These are phyloP conservation scores for Ophion ellenae DNA, from an alignment of 2,888 invertebrate species.

Conservation along the genomic window DNA sequence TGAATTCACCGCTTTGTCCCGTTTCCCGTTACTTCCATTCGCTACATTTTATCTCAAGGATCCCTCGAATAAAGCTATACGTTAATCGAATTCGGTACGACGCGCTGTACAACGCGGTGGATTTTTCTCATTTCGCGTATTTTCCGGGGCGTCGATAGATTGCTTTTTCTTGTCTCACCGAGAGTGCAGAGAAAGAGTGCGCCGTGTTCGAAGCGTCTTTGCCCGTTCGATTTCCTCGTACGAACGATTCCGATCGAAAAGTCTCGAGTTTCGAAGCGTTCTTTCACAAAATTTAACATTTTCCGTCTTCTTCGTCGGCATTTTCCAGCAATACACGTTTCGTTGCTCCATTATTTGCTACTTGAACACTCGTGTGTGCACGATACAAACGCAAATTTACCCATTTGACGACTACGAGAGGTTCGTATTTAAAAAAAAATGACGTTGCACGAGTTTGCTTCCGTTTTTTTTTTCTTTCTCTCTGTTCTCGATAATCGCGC, in stretches of 20 bases:
- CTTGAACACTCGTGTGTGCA: slow-evolving; percentile 13
- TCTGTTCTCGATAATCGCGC: slow-evolving; percentile 39
- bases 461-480: slow-evolving; percentile 27
- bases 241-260: slow-evolving; percentile 52
- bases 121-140: slow-evolving; percentile 69
- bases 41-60: slow-evolving; percentile 59
- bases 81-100: slow-evolving; percentile 80
- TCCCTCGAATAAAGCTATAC: slow-evolving; percentile 73
- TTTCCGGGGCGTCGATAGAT: slow-evolving; percentile 63
- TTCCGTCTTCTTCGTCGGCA: not conserved
- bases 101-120: slow-evolving; percentile 80
- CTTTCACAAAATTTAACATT: not conserved
- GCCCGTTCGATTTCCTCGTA: slow-evolving; percentile 11
- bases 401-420: slow-evolving; percentile 53
- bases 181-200: slow-evolving; percentile 76
- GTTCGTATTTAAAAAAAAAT: slow-evolving; percentile 59
- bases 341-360: not conserved
- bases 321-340: slow-evolving; percentile 28
- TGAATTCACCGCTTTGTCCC: slow-evolving; percentile 1
- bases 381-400: slow-evolving; percentile 35
- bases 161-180: slow-evolving; percentile 70
- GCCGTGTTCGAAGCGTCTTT: slow-evolving; percentile 72
- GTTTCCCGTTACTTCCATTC: slow-evolving; percentile 16
- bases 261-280: slow-evolving; percentile 72
- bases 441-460: slow-evolving; percentile 41